Conservation (phyloP, 2,113 vertebrate species). For the Mionectes macconnelli region DNA sequence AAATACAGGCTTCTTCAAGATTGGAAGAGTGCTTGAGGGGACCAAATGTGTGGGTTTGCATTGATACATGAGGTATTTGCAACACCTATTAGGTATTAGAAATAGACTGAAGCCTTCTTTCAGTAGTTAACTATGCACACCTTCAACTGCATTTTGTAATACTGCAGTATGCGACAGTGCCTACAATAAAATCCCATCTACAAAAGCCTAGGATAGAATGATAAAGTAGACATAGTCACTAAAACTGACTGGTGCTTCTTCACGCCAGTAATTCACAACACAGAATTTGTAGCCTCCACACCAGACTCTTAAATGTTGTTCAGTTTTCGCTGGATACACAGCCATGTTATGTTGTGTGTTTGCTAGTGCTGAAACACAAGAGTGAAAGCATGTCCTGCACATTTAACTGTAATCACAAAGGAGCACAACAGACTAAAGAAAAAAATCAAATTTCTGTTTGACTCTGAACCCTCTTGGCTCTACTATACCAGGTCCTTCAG, state of each 20-base stretch:
- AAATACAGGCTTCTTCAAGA: background rate
- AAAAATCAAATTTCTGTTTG: too few relatives aligned
- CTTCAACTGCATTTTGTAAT: background rate
- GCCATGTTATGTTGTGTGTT: accelerated
- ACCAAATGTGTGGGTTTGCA: background rate
- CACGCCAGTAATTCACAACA: background rate
- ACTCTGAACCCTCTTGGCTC: background rate
- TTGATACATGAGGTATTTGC: background rate
- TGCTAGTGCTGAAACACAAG: accelerated
- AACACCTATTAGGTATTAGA: background rate
- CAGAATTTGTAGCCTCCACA: background rate
- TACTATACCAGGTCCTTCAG: background rate
- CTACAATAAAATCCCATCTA: accelerated
- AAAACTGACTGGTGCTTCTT: background rate
- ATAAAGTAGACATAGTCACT: background rate
- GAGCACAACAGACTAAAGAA: background rate
- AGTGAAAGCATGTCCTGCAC: background rate
- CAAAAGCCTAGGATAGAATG: background rate
- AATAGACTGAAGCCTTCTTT: background rate
- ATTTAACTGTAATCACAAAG: background rate
- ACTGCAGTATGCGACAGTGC: background rate
- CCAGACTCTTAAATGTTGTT: background rate
- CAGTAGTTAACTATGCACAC: background rate
- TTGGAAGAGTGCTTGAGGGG: background rate
- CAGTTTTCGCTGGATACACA: background rate